Evolutionary conservation across 2,113 vertebrate genomes (phyloP).

Genomic region (Circaetus cinerascens): DNA sequence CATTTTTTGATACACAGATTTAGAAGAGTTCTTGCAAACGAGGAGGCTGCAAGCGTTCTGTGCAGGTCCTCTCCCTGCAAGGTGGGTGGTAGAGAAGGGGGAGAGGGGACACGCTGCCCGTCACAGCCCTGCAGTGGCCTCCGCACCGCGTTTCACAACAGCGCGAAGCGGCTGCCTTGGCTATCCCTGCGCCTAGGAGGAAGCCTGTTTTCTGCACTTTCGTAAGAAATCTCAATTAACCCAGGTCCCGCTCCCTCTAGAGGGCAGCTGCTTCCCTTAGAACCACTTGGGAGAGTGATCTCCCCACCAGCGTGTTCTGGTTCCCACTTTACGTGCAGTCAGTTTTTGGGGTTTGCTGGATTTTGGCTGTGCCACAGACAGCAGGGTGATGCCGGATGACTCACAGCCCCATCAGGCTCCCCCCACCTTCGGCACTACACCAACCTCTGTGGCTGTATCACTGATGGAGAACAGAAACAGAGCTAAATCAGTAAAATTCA

Average conservation of each 20-base stretch:
- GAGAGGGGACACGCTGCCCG: background rate
- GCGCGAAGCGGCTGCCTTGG: background rate
- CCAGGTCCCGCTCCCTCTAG: background rate
- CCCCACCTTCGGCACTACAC: background rate
- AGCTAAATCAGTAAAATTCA: background rate
- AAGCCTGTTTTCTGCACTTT: background rate
- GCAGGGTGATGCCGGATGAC: accelerated
- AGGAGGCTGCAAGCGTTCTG: background rate
- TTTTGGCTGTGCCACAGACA: background rate
- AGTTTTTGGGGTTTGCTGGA: background rate
- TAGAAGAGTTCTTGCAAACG: background rate
- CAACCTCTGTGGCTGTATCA: accelerated
- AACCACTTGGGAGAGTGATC: background rate
- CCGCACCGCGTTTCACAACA: background rate
- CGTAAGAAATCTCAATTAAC: background rate
- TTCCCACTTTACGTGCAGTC: background rate
- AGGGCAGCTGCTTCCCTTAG: background rate
- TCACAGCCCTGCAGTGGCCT: background rate
- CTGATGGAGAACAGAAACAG: accelerated
- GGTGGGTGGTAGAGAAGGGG: background rate
- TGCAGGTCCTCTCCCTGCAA: background rate
- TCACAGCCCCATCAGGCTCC: background rate
- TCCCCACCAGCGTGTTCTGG: background rate
- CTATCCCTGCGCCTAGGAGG: background rate
- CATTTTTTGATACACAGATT: accelerated